A percentile compares a stretch with the other conserved stretches of the same genome.
These are phyloP conservation scores for Atrichornis clamosus DNA, from an alignment of 2,113 vertebrate genomes.

Conservation along the genomic window DNA sequence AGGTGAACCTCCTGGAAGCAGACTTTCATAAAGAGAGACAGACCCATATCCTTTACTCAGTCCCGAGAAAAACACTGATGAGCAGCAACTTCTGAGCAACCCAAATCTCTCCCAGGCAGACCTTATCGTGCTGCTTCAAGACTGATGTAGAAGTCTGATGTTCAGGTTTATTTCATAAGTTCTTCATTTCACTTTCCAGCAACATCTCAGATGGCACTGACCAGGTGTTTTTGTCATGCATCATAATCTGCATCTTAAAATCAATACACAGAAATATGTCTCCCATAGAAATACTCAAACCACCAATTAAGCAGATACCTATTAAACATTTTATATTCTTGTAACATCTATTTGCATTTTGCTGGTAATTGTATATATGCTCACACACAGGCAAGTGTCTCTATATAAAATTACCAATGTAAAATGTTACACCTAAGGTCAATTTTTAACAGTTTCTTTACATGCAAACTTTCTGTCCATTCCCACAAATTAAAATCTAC, in stretches of 20 bases:
- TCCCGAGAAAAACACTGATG: background rate
- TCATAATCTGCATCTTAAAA: background rate
- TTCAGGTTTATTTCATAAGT: background rate
- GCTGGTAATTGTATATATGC: background rate
- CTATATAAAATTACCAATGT: background rate
- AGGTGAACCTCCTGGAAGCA: background rate
- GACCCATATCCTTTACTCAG: background rate
- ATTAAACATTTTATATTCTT: background rate
- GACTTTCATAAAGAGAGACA: background rate
- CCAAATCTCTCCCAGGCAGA: background rate
- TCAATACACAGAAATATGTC: background rate
- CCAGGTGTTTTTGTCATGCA: rapidly evolving
- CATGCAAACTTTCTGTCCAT: background rate
- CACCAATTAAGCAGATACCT: background rate
- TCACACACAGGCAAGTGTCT: background rate
- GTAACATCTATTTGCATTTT: background rate
- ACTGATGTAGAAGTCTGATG: background rate
- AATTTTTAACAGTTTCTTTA: background rate
- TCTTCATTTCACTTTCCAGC: background rate
- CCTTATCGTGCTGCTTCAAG: background rate
- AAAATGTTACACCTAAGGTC: background rate
- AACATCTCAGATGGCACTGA: background rate
- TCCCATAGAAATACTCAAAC: background rate
- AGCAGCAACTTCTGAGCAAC: background rate
- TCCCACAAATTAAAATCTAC: background rate